These are phyloP conservation scores for Volucella inflata DNA, from an alignment of 2,888 invertebrate species.

Conservation along the genomic window DNA sequence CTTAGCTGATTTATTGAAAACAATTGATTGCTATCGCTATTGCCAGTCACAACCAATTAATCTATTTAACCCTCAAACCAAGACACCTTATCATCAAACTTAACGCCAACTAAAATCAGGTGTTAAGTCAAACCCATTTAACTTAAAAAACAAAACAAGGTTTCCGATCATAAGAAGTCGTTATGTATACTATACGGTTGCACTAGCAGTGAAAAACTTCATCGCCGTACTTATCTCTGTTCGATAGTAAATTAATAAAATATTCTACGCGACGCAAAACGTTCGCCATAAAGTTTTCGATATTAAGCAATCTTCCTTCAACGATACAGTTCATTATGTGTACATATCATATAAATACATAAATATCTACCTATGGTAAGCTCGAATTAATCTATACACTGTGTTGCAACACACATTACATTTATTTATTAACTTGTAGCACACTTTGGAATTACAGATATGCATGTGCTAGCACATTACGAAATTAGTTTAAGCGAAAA, in stretches of 20 bases:
- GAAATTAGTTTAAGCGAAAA: slow-evolving; percentile 60
- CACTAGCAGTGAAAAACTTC: slow-evolving; percentile 40
- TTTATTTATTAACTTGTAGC: slow-evolving; percentile 52
- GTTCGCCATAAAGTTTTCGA: slow-evolving; percentile 60
- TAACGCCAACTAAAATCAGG: background rate
- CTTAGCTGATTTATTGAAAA: too few species aligned
- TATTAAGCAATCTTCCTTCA: slow-evolving; percentile 40
- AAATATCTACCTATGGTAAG: background rate
- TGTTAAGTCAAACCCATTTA: slow-evolving; percentile 5
- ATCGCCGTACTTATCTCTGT: slow-evolving; percentile 12
- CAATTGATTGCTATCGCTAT: too few species aligned
- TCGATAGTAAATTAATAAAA: slow-evolving; percentile 55
- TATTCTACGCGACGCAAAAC: slow-evolving; percentile 54
- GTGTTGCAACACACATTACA: slow-evolving; percentile 26
- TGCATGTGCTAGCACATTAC: slow-evolving; percentile 18
- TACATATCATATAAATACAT: too few species aligned
- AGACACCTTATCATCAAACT: background rate
- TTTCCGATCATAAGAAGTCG: slow-evolving; percentile 47
- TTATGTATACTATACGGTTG: slow-evolving; percentile 25
- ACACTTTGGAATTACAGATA: slow-evolving; percentile 15
- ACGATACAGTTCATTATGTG: background rate
- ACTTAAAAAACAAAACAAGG: background rate
- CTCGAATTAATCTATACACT: background rate
- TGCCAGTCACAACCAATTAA: too few species aligned
- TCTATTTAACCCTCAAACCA: too few species aligned